Evolutionary conservation across 2,113 vertebrate species (phyloP), one percentile per base, ranked within the genome.

Genomic region (Anolis carolinensis): DNA sequence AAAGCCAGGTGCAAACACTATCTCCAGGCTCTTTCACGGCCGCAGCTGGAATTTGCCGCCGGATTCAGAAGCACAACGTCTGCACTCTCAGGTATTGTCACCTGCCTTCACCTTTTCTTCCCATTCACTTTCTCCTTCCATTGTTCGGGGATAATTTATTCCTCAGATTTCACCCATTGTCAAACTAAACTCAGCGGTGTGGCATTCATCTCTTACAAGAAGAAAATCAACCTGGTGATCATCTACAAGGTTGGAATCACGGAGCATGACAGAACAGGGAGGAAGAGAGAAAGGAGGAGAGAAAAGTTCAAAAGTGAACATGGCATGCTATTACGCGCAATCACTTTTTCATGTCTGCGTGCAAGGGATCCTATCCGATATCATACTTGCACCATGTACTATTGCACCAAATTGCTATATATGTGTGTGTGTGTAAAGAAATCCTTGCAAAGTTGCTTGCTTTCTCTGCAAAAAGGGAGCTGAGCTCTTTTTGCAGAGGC

Each of bases 141-240:
- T 59, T 59, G 48, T 80, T 74, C 52, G 55, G 9, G 44, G 44
- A 88, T 52, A 83, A 62, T 50, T 83, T 73, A 73, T 79, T 79
- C 81, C 67, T 27, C 68, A n/a, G 21, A 80, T 79, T 84, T 83
- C 70, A 67, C 32, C 59, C 55, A 32, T 68, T 88, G 70, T 88
- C 44, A 67, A 88, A 44, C 70, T 80, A 84, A 88, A 39, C 39
- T 75, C 18, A 14, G 73, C 44, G 44, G 25, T 55, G 82, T 80
- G 55, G 74, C 80, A 73, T 80, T 84, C 87, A 81, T 86, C 78
- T 27, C 74, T 81, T 74, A 55, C 55, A 82, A 76, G 48, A 52
- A 72, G 72, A 25, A 81, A 67, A 81, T 86, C 55, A 75, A 59
- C 71, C 70, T 20, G 1, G 36, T 70, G 3, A 86, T 81, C 55